A percentile compares a stretch with the other conserved stretches of the same genome.
Evolutionary conservation across 2,888 invertebrate species (phyloP).

Genomic region (Drosophila phalerata): DNA sequence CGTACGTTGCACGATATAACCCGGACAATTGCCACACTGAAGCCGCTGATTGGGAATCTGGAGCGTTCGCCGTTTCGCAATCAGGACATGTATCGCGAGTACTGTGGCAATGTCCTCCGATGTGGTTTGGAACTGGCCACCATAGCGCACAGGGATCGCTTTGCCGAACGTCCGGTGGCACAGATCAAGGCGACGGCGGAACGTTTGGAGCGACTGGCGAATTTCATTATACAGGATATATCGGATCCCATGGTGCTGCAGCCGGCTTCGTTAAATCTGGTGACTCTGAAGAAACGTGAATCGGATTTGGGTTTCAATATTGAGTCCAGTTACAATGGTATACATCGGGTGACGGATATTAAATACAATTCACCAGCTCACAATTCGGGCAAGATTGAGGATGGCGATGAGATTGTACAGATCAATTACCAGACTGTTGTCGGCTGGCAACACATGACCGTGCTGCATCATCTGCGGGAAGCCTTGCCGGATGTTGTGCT

Average conservation of each 20-base stretch:
- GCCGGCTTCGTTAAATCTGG: conserved; percentile 95
- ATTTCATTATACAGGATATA: conserved; percentile 94
- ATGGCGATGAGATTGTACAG: conserved; percentile 98
- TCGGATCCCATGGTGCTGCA: conserved; percentile 96
- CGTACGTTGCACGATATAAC: conserved; percentile 94
- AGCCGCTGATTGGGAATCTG: conserved; percentile 95
- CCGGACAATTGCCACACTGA: conserved; percentile 92
- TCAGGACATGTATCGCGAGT: conserved; percentile 88
- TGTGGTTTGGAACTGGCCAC: conserved; percentile 95
- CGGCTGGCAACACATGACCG: conserved; percentile 93
- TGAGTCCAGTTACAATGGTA: conserved; percentile 93
- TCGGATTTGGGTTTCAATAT: conserved; percentile 96
- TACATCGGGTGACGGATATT: conserved; percentile 93
- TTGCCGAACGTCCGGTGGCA: conserved; percentile 94
- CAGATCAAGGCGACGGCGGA: conserved; percentile 90
- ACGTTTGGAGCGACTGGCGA: conserved; percentile 91
- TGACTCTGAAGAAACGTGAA: conserved; percentile 93
- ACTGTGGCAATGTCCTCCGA: conserved; percentile 90
- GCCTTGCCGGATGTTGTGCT: conserved; percentile 93
- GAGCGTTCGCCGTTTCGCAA: conserved; percentile 88
- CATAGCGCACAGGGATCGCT: conserved; percentile 95
- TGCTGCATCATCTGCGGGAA: conserved; percentile 90
- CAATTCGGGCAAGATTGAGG: conserved; percentile 95
- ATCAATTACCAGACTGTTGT: conserved; percentile 91
- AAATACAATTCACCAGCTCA: conserved; percentile 97